These are phyloP conservation scores for Cheirogaleus major DNA, from an alignment of 2,797 vertebrate species.

Conservation along the genomic window DNA sequence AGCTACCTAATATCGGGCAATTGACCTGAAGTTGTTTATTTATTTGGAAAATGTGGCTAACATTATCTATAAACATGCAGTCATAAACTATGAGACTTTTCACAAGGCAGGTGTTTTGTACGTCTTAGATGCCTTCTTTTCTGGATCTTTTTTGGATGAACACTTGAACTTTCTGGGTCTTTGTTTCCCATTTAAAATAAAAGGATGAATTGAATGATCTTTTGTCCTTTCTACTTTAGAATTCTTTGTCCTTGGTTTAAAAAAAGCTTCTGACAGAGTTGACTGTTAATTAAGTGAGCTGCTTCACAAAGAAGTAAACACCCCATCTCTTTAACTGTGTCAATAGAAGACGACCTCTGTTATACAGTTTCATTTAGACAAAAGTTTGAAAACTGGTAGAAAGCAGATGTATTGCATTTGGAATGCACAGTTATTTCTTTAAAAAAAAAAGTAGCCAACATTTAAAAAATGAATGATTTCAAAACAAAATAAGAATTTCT, in stretches of 20 bases:
- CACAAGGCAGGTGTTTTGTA: background rate
- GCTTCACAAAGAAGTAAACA: background rate
- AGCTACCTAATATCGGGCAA: background rate
- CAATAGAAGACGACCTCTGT: background rate
- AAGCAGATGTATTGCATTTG: background rate
- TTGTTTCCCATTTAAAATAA: background rate
- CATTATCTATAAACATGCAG: background rate
- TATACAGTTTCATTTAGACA: background rate
- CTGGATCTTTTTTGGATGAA: background rate
- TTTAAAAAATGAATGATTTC: background rate
- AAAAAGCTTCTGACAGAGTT: background rate
- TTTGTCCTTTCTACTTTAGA: background rate
- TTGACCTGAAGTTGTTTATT: background rate
- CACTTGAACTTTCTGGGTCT: background rate
- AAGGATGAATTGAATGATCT: background rate
- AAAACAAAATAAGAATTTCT: background rate
- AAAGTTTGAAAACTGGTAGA: background rate
- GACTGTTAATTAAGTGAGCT: background rate
- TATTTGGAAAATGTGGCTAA: background rate
- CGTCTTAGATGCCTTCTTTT: background rate
- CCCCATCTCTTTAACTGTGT: background rate
- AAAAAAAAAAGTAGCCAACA: background rate
- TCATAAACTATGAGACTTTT: background rate
- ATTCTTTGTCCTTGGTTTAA: background rate
- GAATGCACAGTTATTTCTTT: background rate